These are phyloP conservation scores for Festucalex cinctus DNA, from an alignment of 2,113 vertebrate genomes.

Conservation along the genomic window DNA sequence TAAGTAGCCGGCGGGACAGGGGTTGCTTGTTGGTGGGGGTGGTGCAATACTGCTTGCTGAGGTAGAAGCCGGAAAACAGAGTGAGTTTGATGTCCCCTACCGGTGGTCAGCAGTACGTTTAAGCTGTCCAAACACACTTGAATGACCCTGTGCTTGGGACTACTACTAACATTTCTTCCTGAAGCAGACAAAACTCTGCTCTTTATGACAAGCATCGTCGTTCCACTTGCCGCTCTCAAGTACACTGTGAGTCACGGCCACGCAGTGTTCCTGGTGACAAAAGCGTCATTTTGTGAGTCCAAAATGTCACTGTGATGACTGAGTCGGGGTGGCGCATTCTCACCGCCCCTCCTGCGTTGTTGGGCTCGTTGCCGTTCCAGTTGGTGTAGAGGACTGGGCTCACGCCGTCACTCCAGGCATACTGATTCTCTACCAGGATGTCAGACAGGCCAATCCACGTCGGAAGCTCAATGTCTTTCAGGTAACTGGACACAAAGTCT, in stretches of 20 bases:
- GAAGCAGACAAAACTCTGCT: constrained; percentile 71
- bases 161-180: constrained; percentile 69
- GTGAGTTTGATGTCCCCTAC: background rate
- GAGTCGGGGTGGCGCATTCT: constrained; percentile 14
- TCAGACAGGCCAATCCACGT: constrained; percentile 77
- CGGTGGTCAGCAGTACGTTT: background rate
- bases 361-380: constrained; percentile 74
- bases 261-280: constrained; percentile 69
- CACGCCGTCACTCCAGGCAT: constrained; percentile 70
- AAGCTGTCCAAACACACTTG: background rate
- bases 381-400: constrained; percentile 74
- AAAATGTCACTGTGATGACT: background rate
- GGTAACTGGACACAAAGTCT: constrained; percentile 77
- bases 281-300: background rate
- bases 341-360: constrained; percentile 64
- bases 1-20: constrained; percentile 62
- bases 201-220: constrained; percentile 61
- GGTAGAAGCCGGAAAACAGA: background rate
- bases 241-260: constrained; percentile 53
- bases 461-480: constrained; percentile 56
- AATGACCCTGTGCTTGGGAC: background rate
- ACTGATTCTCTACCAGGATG: constrained; percentile 61
- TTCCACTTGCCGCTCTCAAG: constrained; percentile 69
- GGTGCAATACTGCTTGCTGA: constrained; percentile 61
- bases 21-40: constrained; percentile 61